Conservation (phyloP, 37 sponge, comb jelly and placozoan species). For the Spongia lamella region DNA sequence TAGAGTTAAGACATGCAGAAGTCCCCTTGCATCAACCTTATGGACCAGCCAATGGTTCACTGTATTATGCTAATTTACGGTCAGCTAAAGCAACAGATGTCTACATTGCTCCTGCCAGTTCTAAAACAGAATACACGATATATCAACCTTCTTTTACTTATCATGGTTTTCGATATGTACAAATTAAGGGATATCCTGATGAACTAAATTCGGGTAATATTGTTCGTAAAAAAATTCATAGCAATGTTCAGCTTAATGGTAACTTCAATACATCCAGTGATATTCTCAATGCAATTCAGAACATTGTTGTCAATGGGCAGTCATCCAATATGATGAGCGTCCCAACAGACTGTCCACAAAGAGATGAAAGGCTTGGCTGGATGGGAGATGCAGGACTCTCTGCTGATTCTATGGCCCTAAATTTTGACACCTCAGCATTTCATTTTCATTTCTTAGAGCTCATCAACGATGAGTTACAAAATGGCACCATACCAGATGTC, state of each 20-base stretch:
- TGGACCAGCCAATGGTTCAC: constrained; percentile 48
- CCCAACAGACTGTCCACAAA: constrained; percentile 63
- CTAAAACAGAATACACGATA: not conserved
- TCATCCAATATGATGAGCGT: constrained; percentile 74
- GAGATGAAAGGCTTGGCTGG: constrained; percentile 77
- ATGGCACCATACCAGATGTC: constrained; percentile 68
- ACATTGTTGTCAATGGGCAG: constrained; percentile 40
- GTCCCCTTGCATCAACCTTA: constrained; percentile 57
- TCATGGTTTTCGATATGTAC: constrained; percentile 72
- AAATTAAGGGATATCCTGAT: constrained; percentile 39
- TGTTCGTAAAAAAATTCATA: constrained; percentile 19
- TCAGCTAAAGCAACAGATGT: constrained; percentile 44
- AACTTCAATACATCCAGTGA: constrained; percentile 35
- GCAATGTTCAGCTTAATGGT: constrained; percentile 21
- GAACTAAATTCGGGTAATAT: constrained; percentile 39
- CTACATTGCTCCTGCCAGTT: constrained; percentile 12
- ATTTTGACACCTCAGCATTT: constrained; percentile 59
- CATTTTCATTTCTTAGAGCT: constrained; percentile 30
- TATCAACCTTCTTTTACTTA: constrained; percentile 67
- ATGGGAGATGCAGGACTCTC: constrained; percentile 81
- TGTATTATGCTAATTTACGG: constrained; percentile 54
- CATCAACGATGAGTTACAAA: constrained; percentile 40
- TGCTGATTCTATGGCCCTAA: constrained; percentile 56
- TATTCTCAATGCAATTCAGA: constrained; percentile 49
- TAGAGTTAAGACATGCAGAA: constrained; percentile 42